Percentiles rank a stretch among this genome's conserved stretches.
phyloP scores from a whole-genome alignment of 2,113 vertebrate genomes.

The Mustelus asterias region DNA sequence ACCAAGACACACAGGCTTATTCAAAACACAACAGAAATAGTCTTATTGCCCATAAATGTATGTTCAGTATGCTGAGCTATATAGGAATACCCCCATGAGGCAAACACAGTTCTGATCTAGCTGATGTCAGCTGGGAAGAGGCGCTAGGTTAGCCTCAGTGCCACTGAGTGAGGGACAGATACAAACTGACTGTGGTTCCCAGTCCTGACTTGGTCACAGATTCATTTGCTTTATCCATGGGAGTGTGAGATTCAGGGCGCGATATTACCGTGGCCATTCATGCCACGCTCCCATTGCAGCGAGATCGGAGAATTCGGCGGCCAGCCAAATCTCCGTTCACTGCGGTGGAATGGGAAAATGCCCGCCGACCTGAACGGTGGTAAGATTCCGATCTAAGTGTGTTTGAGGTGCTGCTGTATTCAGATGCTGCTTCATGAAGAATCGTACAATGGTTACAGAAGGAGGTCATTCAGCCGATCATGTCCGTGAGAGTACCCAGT shows the following conservation, averaged over 20 bases:
- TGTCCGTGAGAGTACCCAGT: too few species aligned
- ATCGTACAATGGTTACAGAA: background rate
- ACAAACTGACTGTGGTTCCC: background rate
- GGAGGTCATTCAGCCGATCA: background rate
- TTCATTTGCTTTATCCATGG: background rate
- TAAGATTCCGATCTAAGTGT: too few species aligned
- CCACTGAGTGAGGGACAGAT: background rate
- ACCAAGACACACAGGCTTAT: background rate
- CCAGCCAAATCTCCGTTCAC: too few species aligned
- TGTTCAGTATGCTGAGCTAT: background rate
- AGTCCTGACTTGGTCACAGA: background rate
- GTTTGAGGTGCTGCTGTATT: too few species aligned
- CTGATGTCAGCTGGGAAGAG: background rate
- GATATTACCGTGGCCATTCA: too few species aligned
- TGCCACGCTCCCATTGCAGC: too few species aligned
- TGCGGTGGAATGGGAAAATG: too few species aligned
- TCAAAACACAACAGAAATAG: background rate
- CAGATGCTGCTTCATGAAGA: background rate
- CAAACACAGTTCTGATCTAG: background rate
- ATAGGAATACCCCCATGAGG: background rate
- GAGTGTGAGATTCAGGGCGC: background rate
- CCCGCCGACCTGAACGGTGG: too few species aligned
- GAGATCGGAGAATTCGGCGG: too few species aligned
- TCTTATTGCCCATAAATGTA: background rate
- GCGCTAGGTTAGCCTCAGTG: background rate